A percentile compares a stretch with the other conserved stretches of the same genome.
Evolutionary conservation across 2,888 invertebrate species (phyloP).

Genomic region (Ethmia dodecea): DNA sequence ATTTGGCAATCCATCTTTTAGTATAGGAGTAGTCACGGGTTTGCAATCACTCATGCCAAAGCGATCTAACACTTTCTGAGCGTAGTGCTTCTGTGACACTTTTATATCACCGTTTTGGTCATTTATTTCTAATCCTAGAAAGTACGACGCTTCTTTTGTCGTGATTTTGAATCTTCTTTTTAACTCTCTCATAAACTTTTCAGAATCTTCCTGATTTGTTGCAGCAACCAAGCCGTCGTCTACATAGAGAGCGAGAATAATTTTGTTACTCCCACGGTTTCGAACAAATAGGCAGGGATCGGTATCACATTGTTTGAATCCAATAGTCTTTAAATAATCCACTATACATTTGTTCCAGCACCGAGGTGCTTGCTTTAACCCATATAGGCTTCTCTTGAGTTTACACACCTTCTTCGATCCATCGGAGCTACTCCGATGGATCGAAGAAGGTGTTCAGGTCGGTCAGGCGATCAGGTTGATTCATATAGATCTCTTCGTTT

Average conservation of each 20-base stretch:
- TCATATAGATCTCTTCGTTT: slow-evolving; percentile 11
- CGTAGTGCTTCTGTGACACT: slow-evolving; percentile 1
- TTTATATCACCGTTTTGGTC: neutral
- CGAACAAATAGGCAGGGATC: slow-evolving; percentile 14
- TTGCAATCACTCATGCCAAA: neutral
- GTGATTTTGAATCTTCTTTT: slow-evolving; percentile 3
- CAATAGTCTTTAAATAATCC: slow-evolving; percentile 4
- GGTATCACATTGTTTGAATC: slow-evolving; percentile 7
- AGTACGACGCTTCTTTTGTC: neutral
- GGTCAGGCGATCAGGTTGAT: slow-evolving; percentile 9
- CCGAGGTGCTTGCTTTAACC: slow-evolving; percentile 13
- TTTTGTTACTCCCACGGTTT: slow-evolving; percentile 3
- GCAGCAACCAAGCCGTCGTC: slow-evolving; percentile 14
- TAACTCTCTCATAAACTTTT: neutral
- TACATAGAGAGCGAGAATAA: slow-evolving; percentile 12
- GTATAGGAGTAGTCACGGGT: too few species aligned
- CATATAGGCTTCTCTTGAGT: slow-evolving; percentile 15
- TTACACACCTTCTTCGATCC: slow-evolving; percentile 9
- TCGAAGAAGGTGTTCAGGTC: too few species aligned
- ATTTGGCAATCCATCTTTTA: neutral
- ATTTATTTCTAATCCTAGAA: slow-evolving; percentile 4
- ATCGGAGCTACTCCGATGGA: too few species aligned
- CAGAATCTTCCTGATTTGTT: neutral
- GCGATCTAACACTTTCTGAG: neutral
- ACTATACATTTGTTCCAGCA: slow-evolving; percentile 11